A percentile compares a stretch with the other conserved stretches of the same genome.
These are phyloP conservation scores for Euclidia mi DNA, from an alignment of 2,888 invertebrate species.

Conservation along the genomic window DNA sequence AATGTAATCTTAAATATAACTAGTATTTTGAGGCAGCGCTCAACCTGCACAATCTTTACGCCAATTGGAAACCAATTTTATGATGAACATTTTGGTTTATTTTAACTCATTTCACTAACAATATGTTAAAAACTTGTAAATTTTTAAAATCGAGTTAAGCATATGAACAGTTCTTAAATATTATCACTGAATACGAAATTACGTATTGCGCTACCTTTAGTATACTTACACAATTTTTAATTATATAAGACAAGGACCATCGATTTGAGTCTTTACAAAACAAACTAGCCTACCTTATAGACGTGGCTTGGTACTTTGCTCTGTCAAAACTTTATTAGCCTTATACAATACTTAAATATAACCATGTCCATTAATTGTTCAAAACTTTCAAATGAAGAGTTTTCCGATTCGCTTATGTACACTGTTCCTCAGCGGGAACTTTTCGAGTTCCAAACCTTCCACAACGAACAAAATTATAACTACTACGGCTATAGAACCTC, in stretches of 20 bases:
- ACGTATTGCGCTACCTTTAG: too few species aligned
- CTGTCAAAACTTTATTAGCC: slow-evolving; percentile 25
- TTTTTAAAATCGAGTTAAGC: too few species aligned
- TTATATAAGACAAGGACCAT: background rate
- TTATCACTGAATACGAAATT: too few species aligned
- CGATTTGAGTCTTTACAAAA: slow-evolving; percentile 1
- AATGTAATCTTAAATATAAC: too few species aligned
- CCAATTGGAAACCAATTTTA: too few species aligned
- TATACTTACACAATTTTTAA: too few species aligned
- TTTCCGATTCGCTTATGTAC: slow-evolving; percentile 31
- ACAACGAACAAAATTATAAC: slow-evolving; percentile 9
- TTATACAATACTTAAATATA: slow-evolving; percentile 28
- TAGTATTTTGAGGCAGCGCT: too few species aligned
- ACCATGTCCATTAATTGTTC: slow-evolving; percentile 41
- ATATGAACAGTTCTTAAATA: too few species aligned
- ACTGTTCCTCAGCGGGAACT: slow-evolving; percentile 20
- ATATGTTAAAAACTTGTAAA: too few species aligned
- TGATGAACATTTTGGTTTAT: too few species aligned
- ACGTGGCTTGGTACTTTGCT: slow-evolving; percentile 17
- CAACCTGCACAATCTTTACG: too few species aligned
- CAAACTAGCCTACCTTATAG: slow-evolving; percentile 11
- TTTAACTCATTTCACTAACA: too few species aligned
- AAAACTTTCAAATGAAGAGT: slow-evolving; percentile 42
- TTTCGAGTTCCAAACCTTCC: slow-evolving; percentile 28
- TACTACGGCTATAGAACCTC: background rate